Conservation (phyloP, 2,888 invertebrate species). For the Dicycla oo region DNA sequence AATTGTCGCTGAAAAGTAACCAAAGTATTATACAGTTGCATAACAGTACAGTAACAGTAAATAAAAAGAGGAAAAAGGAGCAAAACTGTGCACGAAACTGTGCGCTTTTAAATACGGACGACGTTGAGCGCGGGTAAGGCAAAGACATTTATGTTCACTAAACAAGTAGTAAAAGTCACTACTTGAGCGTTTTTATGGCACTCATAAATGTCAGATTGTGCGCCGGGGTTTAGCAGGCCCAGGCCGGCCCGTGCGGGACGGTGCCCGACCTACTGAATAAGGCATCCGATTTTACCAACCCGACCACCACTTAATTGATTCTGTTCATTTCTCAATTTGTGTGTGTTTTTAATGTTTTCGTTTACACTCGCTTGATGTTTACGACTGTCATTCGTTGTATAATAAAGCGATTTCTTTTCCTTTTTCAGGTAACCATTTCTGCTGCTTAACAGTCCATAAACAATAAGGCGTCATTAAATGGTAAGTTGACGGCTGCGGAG, state of each 20-base stretch:
- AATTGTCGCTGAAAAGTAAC: conserved; percentile 89
- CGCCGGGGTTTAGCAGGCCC: conserved; percentile 84
- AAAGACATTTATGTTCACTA: conserved; percentile 91
- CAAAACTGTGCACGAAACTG: conserved; percentile 88
- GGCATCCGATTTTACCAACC: conserved; percentile 67
- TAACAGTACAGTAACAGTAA: conserved; percentile 88
- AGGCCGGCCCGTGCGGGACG: conserved; percentile 77
- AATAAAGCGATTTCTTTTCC: conserved; percentile 74
- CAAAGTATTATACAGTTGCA: conserved; percentile 90
- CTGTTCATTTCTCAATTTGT: conserved; percentile 79
- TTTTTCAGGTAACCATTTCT: conserved; percentile 84
- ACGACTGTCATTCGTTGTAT: conserved; percentile 71
- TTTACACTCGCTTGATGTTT: conserved; percentile 69
- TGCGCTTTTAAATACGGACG: conserved; percentile 90
- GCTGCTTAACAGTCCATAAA: conserved; percentile 74
- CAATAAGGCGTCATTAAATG: conserved; percentile 76
- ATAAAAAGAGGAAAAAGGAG: conserved; percentile 88
- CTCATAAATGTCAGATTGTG: conserved; percentile 91
- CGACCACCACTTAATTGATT: conserved; percentile 83
- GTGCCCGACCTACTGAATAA: conserved; percentile 71
- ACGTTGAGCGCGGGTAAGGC: conserved; percentile 89
- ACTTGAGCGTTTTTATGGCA: conserved; percentile 91
- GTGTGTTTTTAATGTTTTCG: conserved; percentile 65
- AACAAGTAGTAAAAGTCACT: conserved; percentile 91
- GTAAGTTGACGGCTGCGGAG: conserved; percentile 73